Evolutionary conservation across 2,888 invertebrate genomes (phyloP).

Genomic region (Cordylochernes scorpioides): DNA sequence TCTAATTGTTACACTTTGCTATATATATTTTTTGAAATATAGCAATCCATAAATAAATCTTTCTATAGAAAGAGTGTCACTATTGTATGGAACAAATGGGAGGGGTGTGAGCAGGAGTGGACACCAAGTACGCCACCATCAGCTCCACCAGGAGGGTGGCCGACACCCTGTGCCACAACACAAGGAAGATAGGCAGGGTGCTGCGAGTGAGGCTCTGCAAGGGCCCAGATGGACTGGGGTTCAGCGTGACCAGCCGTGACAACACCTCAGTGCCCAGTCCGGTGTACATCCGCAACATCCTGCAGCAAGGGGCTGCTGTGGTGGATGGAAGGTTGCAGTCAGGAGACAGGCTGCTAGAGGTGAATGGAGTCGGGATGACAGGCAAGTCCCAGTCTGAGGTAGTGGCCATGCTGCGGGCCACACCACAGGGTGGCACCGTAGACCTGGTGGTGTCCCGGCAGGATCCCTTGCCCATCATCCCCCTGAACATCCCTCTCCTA

Average conservation of each 20-base stretch:
- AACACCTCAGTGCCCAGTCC: slow-evolving; percentile 89
- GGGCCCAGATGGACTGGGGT: slow-evolving; percentile 59
- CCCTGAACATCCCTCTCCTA: no score
- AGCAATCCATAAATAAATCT: no score
- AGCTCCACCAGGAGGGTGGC: slow-evolving; percentile 33
- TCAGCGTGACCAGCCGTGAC: slow-evolving; percentile 86
- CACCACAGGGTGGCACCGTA: slow-evolving; percentile 57
- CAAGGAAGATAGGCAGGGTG: slow-evolving; percentile 46
- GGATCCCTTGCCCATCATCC: no score
- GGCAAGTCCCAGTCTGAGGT: slow-evolving; percentile 80
- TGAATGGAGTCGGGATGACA: slow-evolving; percentile 55
- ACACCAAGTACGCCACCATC: slow-evolving; percentile 31
- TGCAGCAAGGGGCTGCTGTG: slow-evolving; percentile 83
- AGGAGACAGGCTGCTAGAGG: slow-evolving; percentile 68
- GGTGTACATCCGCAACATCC: slow-evolving; percentile 90
- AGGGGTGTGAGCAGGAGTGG: slow-evolving; percentile 20
- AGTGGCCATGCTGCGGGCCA: slow-evolving; percentile 54
- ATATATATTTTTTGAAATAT: no score
- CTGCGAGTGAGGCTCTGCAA: slow-evolving; percentile 23
- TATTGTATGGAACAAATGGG: no score
- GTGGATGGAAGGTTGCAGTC: slow-evolving; percentile 71
- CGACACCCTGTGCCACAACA: slow-evolving; percentile 32
- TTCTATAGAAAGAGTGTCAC: no score
- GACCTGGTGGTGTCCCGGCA: slow-evolving; percentile 52
- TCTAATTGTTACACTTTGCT: no score